Percentiles rank a stretch among this genome's conserved stretches.
These are phyloP conservation scores for Agriopis aurantiaria DNA, from an alignment of 2,888 invertebrate species.

Conservation along the genomic window DNA sequence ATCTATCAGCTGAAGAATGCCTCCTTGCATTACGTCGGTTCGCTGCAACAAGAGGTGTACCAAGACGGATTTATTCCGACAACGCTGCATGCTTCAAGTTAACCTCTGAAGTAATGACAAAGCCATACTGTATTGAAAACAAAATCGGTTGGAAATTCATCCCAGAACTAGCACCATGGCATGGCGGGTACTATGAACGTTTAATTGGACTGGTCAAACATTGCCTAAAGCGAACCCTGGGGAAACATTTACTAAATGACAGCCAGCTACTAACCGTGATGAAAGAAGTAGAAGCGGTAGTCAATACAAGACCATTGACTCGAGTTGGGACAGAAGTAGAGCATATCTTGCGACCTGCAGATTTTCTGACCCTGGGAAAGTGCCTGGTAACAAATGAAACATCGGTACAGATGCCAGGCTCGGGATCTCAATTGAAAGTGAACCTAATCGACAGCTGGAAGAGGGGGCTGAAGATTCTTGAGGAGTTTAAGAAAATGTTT, in stretches of 20 bases:
- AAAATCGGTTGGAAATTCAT: slow-evolving; percentile 42
- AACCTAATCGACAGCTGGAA: slow-evolving; percentile 7
- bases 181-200: slow-evolving; percentile 44
- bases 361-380: neutral
- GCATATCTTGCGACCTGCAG: neutral
- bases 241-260: slow-evolving; percentile 1
- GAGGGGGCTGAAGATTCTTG: neutral
- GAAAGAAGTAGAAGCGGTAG: slow-evolving; percentile 3
- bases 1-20: slow-evolving; percentile 5
- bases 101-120: slow-evolving; percentile 28
- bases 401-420: neutral
- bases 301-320: neutral
- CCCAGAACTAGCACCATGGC: slow-evolving; percentile 43
- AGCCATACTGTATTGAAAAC: slow-evolving; percentile 11
- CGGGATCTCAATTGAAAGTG: neutral
- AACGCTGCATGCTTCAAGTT: slow-evolving; percentile 38
- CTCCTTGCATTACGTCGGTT: neutral
- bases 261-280: neutral
- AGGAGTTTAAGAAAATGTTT: slow-evolving; percentile 22
- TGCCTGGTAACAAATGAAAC: neutral
- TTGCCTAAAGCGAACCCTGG: slow-evolving; percentile 9
- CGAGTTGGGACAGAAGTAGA: neutral
- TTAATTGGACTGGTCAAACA: slow-evolving; percentile 20
- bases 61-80: slow-evolving; percentile 32
- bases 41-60: slow-evolving; percentile 28